Evolutionary conservation across 2,113 vertebrate genomes (phyloP), one percentile per base, ranked within the genome.

Genomic region (Etheostoma cragini): DNA sequence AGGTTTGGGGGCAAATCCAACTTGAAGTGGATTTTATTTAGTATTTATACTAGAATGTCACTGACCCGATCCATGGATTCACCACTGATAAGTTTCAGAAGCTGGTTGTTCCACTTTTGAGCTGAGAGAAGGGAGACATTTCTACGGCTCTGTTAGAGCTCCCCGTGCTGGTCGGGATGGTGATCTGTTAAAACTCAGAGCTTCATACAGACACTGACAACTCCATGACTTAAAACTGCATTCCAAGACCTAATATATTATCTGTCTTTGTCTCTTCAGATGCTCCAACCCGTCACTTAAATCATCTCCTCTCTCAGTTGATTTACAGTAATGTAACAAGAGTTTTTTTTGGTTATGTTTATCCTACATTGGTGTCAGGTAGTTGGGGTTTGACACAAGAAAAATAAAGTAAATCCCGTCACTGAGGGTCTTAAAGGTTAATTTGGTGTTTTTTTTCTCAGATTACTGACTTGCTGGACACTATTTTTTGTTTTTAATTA

Each of bases 141-240:
- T 12, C 17, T 54, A 1, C 0, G 0, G 52, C 46, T 83, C 66
- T 63, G 63, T 87, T 80, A 74, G 72, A 69, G 76, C 90, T 45
- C 88, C 89, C 74, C 88, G 91, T 93, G 89, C 91, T 91, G 93
- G 87, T 63, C 69, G 76, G 87, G 85, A 75, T 12, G 53, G 12
- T 35, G 16, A 62, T 22, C 6, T 72, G n/a, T 1, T 45, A 21
- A 38, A 12, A 35, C 11, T 11, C 14, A 17, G 12, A 62, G 38
- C 24, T 52, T 47, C 21, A 80, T n/a, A 78, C 47, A 79, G 8
- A 57, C 60, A 42, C n/a, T 70, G 67, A 30, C 0, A 1, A 26
- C 21, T 10, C 24, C 72, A 24, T 16, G 5, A 69, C 24, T 63
- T 33, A 14, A 64, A 80, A 10, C 33, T 52, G 1, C 38, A 3